A percentile compares a stretch with the other conserved stretches of the same genome.
Conservation (phyloP, 2,888 invertebrate species). For the Leptothorax acervorum region DNA sequence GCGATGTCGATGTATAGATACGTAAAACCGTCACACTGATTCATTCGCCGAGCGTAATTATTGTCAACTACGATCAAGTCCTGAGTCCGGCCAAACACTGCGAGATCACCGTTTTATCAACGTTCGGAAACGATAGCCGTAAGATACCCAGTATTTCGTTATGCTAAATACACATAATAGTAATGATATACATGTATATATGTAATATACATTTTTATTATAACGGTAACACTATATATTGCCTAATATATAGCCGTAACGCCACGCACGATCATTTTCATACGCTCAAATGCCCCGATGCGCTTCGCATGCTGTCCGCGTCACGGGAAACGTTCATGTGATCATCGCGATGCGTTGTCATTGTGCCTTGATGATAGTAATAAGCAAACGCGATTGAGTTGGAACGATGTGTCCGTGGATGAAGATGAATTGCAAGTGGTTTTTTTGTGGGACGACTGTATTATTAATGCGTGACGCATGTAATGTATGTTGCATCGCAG, state of each 20-base stretch:
- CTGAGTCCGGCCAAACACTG: conserved; percentile 70
- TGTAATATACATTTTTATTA: conserved; percentile 14
- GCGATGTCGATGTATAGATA: conserved; percentile 37
- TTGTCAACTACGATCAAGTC: conserved; percentile 74
- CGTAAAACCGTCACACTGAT: conserved; percentile 61
- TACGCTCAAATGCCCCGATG: background rate
- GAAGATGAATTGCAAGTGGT: background rate
- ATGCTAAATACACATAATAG: conserved; percentile 17
- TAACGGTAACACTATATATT: conserved; percentile 31
- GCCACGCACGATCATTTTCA: conserved; percentile 22
- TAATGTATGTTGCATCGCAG: background rate
- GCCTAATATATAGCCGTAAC: conserved; percentile 15
- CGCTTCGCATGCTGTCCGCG: background rate
- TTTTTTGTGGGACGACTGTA: background rate
- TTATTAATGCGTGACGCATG: background rate
- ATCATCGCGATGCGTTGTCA: background rate
- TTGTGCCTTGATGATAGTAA: conserved; percentile 10
- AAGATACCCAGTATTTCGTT: conserved; percentile 34
- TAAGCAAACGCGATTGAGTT: conserved; percentile 2
- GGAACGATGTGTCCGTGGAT: background rate
- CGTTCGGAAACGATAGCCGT: conserved; percentile 21
- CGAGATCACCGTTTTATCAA: conserved; percentile 29
- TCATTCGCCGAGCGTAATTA: conserved; percentile 70
- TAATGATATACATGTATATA: background rate
- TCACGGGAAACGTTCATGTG: background rate